A percentile compares a stretch with the other conserved stretches of the same genome.
Conservation (phyloP, 1,140 invertebrate species). For the Aphelinus atriplicis region DNA sequence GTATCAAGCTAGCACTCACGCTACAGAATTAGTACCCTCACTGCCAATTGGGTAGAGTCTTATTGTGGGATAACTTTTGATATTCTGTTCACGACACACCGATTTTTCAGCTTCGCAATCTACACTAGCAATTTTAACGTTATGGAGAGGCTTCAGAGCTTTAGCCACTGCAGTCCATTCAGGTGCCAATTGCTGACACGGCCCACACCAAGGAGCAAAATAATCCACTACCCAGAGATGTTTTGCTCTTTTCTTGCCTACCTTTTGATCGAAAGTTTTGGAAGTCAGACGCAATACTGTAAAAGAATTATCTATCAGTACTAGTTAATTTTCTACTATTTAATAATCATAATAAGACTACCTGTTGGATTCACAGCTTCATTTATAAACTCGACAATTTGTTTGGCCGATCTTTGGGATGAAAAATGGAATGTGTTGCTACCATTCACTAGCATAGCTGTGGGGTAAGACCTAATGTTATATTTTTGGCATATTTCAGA, state of each 20-base stretch:
- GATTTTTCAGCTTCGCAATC: conserved; percentile 72
- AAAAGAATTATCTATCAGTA: conserved; percentile 45
- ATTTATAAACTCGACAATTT: conserved; percentile 77
- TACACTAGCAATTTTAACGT: conserved; percentile 74
- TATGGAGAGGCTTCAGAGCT: conserved; percentile 57
- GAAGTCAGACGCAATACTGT: conserved; percentile 70
- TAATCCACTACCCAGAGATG: conserved; percentile 76
- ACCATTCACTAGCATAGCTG: conserved; percentile 77
- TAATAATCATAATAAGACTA: conserved; percentile 42
- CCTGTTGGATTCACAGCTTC: conserved; percentile 68
- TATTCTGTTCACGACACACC: conserved; percentile 70
- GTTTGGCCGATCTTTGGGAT: conserved; percentile 67
- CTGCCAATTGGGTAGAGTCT: conserved; percentile 73
- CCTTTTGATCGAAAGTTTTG: conserved; percentile 67
- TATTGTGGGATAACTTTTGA: conserved; percentile 78
- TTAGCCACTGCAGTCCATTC: conserved; percentile 72
- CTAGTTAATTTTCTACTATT: too few species aligned
- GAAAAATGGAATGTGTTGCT: conserved; percentile 70
- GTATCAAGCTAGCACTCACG: conserved; percentile 61
- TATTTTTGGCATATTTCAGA: conserved; percentile 69
- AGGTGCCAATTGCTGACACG: conserved; percentile 73
- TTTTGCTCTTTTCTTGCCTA: conserved; percentile 65
- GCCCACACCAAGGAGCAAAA: conserved; percentile 76
- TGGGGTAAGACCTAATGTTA: conserved; percentile 78
- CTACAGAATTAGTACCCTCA: conserved; percentile 62